Evolutionary conservation across 2,113 vertebrate genomes (phyloP), one percentile per base, ranked within the genome.

Genomic region (Pontoporia blainvillei): DNA sequence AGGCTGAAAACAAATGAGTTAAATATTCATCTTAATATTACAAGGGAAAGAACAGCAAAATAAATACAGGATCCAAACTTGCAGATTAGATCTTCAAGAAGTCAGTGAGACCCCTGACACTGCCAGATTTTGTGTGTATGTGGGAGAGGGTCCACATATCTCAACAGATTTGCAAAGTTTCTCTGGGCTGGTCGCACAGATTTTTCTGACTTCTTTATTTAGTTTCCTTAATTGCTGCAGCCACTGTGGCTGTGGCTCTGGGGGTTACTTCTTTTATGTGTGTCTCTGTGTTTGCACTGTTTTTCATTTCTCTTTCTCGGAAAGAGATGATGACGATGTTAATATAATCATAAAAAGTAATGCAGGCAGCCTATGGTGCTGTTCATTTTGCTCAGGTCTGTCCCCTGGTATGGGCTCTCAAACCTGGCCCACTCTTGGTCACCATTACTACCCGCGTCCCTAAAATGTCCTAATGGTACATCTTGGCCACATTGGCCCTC

Each of bases 281-380:
- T 29, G 18, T 25, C 59, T 41, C 15, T 64, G n/a, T 44, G 46
- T 54, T 8, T 41, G 17, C 5, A 8, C 64, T 13, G 31, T 5
- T 10, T 21, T 31, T n/a, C 6, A 5, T 59, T 9, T 49, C 34
- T 64, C 18, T 78, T 57, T 34, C 20, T 15, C 41, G 2, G 23
- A 17, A 4, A 46, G 46, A 57, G 44, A 3, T 8, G 76, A 31
- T 31, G 23, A 54, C 8, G 52, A 9, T 62, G n/a, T 34, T 44
- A 34, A 75, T 15, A 2, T 6, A 52, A 78, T 29, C 75, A 52
- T 15, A 27, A 25, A 64, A 72, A 17, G 31, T 52, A 61, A 64
- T 0, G 14, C 2, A 4, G n/a, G 4, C 8, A 31, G n/a, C 21
- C 20, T 1, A 1, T 2, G 23, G 23, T 2, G 41, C 23, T 34